Base-by-base conservation (phyloP, 1,140 invertebrate genomes). In the Calephelis virginiensis region DNA sequence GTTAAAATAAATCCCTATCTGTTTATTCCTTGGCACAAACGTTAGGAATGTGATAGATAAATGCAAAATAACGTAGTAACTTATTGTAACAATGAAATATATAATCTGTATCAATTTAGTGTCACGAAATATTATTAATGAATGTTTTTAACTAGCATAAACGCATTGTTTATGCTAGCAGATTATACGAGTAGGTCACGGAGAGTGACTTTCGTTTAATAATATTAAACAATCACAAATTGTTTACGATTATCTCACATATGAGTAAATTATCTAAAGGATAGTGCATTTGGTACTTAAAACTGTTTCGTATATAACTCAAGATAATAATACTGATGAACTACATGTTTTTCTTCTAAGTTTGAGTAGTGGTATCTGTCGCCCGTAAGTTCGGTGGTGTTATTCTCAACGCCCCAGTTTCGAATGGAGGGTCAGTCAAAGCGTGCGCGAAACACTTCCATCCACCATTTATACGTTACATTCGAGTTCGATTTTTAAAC, bases 341-440 rank as follows among this genome's bases (percentile, higher is more conserved):
- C 49, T 12, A 65, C 12, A 65, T 38, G 38, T 43, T 56, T 17
- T 37, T 53, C 56, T 64, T 56, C 17, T 63, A 63, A 65, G 63
- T 46, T 56, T 14, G 14, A 59, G 50, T 59, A 56, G 63, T 65
- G 50, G 63, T 64, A 64, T 64, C 53, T 63, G 61, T 67, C 64
- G 65, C 71, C 65, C 63, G 71, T 68, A 66, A 66, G 66, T 66
- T 68, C 62, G 61, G 45, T 66, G 63, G 60, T 66, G 66, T 56
- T 49, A 63, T 45, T 17, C 64, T 47, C 70, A 47, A 68, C 72
- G 76, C 74, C 73, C 76, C 80, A 83, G 79, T 83, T 77, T 69
- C 70, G 65, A 67, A 66, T 67, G 65, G 73, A 73, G 71, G 67
- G 74, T 68, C 73, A 74, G 70, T 73, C 73, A 67, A 63, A 67